These are phyloP conservation scores for Piprites chloris DNA, from an alignment of 2,113 vertebrate species.

Conservation along the genomic window DNA sequence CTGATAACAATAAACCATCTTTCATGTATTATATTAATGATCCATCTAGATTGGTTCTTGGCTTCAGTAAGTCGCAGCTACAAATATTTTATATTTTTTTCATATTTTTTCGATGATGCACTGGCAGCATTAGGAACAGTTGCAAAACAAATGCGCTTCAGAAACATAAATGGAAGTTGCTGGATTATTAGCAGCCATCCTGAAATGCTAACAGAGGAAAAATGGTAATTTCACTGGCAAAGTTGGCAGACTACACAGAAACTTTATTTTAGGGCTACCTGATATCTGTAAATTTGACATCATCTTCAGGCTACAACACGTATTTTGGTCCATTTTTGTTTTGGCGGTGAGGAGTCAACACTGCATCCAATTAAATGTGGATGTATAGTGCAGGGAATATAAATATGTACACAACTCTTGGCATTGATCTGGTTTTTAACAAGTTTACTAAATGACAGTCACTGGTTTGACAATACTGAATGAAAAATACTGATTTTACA, in stretches of 20 bases:
- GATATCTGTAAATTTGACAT: neutral
- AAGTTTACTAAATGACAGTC: constrained; percentile 75
- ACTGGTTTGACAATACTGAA: constrained; percentile 78
- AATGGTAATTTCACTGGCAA: neutral
- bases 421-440: constrained; percentile 68
- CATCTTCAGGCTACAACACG: neutral
- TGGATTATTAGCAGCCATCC: neutral
- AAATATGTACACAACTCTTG: constrained; percentile 72
- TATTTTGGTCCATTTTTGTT: neutral
- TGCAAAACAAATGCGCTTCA: constrained; percentile 51
- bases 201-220: neutral
- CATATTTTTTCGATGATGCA: neutral
- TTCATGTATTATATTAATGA: constrained; percentile 15
- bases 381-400: neutral
- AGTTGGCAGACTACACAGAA: neutral
- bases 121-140: constrained; percentile 18
- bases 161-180: constrained; percentile 15
- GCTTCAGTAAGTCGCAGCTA: neutral
- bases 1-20: neutral
- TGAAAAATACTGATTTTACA: constrained; percentile 76
- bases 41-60: neutral
- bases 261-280: neutral
- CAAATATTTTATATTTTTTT: constrained; percentile 32
- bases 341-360: neutral
- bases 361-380: constrained; percentile 14